Evolutionary conservation across 1,140 invertebrate genomes (phyloP), one percentile per base, ranked within the genome.

Genomic region (Drosophila rhopaloa): DNA sequence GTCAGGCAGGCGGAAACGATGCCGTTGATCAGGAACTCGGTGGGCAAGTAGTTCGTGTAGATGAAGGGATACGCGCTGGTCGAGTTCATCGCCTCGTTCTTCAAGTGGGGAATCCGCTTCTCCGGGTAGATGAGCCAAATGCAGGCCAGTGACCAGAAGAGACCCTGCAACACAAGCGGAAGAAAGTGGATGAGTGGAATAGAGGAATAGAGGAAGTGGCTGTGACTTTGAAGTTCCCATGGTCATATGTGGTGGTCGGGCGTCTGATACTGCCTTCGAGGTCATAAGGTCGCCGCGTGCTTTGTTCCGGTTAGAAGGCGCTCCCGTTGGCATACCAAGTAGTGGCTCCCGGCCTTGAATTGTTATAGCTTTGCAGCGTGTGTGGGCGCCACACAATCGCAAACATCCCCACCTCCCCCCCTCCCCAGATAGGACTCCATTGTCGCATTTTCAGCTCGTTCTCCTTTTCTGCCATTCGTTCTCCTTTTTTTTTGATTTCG

Each of bases 1-100:
- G 96, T 97, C 13, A 98, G 93, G 67, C 95, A 95, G 44, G 96
- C 95, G 83, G 96, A 97, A 35, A 97, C 94, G 46, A 96, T 95
- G 16, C 97, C 97, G 82, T 97, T 95, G 62, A 96, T 94, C 41
- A 95, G 94, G 86, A 96, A 96, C 90, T 98, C 97, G 11, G 95
- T 94, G 19, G 96, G 95, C 66, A 96, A 91, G 82, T 96, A 96
- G 66, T 95, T 93, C 8, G 95, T 95, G 79, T 96, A 97, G 7
- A 96, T 77, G 9, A 95, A 94, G 6, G 92, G 93, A 81, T 96
- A 96, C 0, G 94, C 93, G 16, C 93, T 94, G 71, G 94, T 95
- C 44, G 94, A 93, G 56, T 85, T 93, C 74, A 95, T 95, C 1
- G 93, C 85, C 88, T 96, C 95, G 46, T 95, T 95, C 90, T 95